These are phyloP conservation scores for Cryptotermes secundus DNA, from an alignment of 1,140 invertebrate species.

Conservation along the genomic window DNA sequence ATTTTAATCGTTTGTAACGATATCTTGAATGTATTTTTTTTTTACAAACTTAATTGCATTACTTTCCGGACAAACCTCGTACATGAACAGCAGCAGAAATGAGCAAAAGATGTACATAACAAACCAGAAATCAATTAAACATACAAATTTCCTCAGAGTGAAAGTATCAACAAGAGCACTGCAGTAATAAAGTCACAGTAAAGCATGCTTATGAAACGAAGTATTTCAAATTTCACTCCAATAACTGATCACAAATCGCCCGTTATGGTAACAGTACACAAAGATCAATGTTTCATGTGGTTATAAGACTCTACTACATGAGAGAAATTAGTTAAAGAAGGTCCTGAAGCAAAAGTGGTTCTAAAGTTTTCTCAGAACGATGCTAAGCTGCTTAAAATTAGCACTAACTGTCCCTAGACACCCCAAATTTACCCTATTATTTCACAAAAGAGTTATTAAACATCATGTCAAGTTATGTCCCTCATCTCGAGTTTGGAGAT, in stretches of 20 bases:
- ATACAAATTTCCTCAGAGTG: not conserved
- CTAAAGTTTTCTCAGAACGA: not conserved
- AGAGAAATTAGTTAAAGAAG: not conserved
- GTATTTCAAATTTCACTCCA: not conserved
- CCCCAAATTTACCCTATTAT: no score
- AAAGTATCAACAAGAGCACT: not conserved
- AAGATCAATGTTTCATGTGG: not conserved
- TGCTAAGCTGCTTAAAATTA: not conserved
- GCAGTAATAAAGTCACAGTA: not conserved
- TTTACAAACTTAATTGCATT: no score
- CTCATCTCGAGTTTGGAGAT: no score
- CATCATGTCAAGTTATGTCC: no score
- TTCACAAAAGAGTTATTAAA: no score
- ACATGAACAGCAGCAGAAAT: conserved; percentile 4
- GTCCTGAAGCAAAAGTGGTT: not conserved
- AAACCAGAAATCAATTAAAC: not conserved
- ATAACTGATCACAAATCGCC: not conserved
- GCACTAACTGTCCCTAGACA: not conserved
- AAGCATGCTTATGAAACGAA: not conserved
- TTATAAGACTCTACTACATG: not conserved
- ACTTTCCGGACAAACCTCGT: no score
- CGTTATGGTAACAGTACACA: not conserved
- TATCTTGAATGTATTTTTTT: no score
- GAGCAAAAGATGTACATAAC: not conserved
- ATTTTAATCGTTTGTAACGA: no score